A percentile compares a stretch with the other conserved stretches of the same genome.
Evolutionary conservation across 2,797 vertebrate species (phyloP).

Genomic region (Emys orbicularis): DNA sequence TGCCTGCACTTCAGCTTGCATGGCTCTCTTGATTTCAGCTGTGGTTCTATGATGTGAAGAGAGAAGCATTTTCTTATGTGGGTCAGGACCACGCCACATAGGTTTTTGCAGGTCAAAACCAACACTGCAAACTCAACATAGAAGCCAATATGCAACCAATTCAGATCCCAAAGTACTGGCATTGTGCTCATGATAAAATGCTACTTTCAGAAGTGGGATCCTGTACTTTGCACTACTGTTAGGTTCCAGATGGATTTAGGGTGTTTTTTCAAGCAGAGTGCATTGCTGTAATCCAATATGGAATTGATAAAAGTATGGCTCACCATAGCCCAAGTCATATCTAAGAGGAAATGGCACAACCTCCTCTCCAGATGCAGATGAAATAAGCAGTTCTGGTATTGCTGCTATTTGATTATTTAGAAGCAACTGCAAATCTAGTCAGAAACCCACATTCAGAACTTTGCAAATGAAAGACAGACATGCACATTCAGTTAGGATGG

Average conservation of each 20-base stretch:
- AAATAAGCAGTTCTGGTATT: conserved; percentile 29
- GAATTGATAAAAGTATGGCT: conserved; percentile 44
- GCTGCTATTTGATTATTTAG: conserved; percentile 64
- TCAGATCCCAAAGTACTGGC: neutral
- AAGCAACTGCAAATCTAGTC: conserved; percentile 71
- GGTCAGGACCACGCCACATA: neutral
- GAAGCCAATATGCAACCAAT: neutral
- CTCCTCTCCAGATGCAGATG: conserved; percentile 66
- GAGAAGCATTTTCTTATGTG: neutral
- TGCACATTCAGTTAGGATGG: conserved; percentile 35
- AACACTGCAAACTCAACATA: neutral
- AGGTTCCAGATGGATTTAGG: conserved; percentile 9
- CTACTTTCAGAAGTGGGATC: neutral
- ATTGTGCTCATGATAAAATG: neutral
- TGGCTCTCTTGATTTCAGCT: neutral
- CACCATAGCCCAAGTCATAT: conserved; percentile 15
- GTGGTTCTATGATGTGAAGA: neutral
- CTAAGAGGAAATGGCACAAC: conserved; percentile 56
- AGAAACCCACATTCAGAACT: conserved; percentile 55
- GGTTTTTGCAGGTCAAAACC: neutral
- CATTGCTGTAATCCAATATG: neutral
- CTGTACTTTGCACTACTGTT: neutral
- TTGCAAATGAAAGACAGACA: conserved; percentile 55
- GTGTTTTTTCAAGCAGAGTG: neutral
- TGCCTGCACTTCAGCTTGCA: neutral